Percentiles rank a stretch among this genome's conserved stretches.
Conservation (phyloP, 2,113 vertebrate genomes). For the Leptocoma aspasia region DNA sequence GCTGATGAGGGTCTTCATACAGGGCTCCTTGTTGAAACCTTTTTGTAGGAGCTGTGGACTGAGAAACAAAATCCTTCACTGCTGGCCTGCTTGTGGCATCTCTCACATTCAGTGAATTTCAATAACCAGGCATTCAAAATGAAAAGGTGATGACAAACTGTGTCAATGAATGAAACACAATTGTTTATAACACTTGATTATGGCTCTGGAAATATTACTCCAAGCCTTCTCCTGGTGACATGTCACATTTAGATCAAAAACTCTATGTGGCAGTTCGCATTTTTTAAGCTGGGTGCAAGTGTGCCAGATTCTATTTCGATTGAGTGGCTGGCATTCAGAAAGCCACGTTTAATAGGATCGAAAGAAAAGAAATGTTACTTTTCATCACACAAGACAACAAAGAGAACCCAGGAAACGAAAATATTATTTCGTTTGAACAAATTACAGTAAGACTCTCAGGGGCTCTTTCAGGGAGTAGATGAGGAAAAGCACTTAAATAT, state of each 20-base stretch:
- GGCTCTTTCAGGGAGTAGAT: constrained; percentile 76
- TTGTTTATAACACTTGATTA: constrained; percentile 47
- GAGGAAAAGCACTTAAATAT: constrained; percentile 83
- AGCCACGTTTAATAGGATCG: constrained; percentile 77
- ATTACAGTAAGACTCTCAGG: constrained; percentile 79
- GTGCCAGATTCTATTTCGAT: constrained; percentile 74
- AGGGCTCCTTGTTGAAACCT: background rate
- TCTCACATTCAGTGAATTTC: constrained; percentile 41
- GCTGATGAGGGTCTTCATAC: background rate
- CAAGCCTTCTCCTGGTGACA: constrained; percentile 53
- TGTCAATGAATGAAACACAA: constrained; percentile 55
- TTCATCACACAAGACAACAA: constrained; percentile 84
- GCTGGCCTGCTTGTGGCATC: constrained; percentile 3
- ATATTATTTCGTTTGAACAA: constrained; percentile 86
- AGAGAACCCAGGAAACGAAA: constrained; percentile 81
- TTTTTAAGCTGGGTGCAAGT: constrained; percentile 65
- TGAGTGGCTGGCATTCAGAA: constrained; percentile 69
- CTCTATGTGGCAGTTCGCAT: constrained; percentile 60
- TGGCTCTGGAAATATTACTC: constrained; percentile 41
- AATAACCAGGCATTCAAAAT: constrained; percentile 9
- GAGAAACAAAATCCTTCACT: background rate
- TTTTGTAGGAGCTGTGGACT: background rate
- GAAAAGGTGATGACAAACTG: constrained; percentile 60
- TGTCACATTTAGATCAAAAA: constrained; percentile 75
- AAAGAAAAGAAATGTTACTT: constrained; percentile 85